A percentile compares a stretch with the other conserved stretches of the same genome.
phyloP scores from a whole-genome alignment of 1,140 invertebrate genomes.

The Archegozetes longisetosus region DNA sequence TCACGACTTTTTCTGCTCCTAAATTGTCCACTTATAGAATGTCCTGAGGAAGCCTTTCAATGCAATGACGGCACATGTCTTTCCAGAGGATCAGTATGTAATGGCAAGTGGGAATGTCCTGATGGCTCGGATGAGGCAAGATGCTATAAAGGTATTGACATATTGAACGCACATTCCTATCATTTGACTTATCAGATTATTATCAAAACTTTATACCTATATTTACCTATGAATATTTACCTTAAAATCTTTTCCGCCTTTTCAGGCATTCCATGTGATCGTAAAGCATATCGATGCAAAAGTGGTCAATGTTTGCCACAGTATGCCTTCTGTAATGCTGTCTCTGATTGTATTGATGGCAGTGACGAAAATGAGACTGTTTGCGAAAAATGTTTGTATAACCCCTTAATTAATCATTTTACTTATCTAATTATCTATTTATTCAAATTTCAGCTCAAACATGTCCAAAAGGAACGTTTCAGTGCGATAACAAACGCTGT shows the following conservation, averaged over 20 bases:
- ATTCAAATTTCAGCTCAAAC: neutral
- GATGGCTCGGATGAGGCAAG: slow-evolving; percentile 60
- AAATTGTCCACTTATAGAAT: slow-evolving; percentile 18
- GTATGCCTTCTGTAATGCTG: slow-evolving; percentile 76
- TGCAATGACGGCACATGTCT: slow-evolving; percentile 39
- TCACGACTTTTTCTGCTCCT: no score
- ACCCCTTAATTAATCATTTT: slow-evolving; percentile 6
- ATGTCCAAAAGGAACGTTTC: slow-evolving; percentile 17
- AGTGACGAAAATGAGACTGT: slow-evolving; percentile 62
- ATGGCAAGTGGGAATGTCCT: slow-evolving; percentile 56
- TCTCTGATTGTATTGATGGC: slow-evolving; percentile 61
- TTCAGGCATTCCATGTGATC: slow-evolving; percentile 21
- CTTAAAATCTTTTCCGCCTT: neutral
- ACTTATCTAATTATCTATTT: neutral
- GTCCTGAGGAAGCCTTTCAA: slow-evolving; percentile 23
- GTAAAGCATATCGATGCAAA: slow-evolving; percentile 48
- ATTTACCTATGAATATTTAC: neutral
- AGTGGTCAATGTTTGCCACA: slow-evolving; percentile 65
- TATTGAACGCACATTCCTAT: no score
- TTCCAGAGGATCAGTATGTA: slow-evolving; percentile 52
- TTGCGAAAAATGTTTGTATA: slow-evolving; percentile 34
- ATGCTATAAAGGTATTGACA: slow-evolving; percentile 37
- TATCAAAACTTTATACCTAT: no score
- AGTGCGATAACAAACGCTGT: slow-evolving; percentile 67
- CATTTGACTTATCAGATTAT: neutral